A percentile compares a stretch with the other conserved stretches of the same genome.
Evolutionary conservation across 92 coral and sea anemone species (phyloP).

Genomic region (Epizoanthus stellaris): DNA sequence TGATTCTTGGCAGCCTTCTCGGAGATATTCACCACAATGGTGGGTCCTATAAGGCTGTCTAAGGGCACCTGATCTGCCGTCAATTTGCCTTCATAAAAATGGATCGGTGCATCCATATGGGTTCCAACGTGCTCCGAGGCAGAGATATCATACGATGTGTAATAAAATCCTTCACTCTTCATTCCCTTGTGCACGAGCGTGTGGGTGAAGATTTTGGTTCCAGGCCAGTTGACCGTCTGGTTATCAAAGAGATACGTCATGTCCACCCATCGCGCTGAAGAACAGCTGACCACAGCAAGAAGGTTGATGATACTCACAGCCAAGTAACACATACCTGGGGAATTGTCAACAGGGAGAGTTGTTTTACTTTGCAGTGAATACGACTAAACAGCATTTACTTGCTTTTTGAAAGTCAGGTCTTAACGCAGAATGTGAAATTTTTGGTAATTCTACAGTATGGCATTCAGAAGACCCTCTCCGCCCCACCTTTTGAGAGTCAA

Average conservation of each 20-base stretch:
- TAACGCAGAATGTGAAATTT: no score
- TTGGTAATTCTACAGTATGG: no score
- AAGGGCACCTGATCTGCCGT: conserved; percentile 76
- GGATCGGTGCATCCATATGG: conserved; percentile 79
- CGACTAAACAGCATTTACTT: no score
- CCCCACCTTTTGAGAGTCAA: no score
- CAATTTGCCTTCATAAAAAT: conserved; percentile 62
- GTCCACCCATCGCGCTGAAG: conserved; percentile 57
- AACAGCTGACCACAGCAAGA: background rate
- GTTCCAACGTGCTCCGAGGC: conserved; percentile 85
- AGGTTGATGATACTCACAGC: no score
- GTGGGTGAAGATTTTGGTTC: conserved; percentile 45
- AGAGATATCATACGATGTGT: no score
- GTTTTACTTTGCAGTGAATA: no score
- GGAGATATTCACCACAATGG: conserved; percentile 74
- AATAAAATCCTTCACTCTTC: background rate
- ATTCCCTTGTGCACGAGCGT: conserved; percentile 35
- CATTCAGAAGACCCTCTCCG: no score
- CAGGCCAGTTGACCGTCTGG: conserved; percentile 79
- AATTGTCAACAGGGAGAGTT: no score
- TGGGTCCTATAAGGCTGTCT: conserved; percentile 7
- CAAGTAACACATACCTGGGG: no score
- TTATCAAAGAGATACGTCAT: conserved; percentile 66
- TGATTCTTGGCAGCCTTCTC: conserved; percentile 48
- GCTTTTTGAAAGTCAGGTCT: no score